Evolutionary conservation across 2,113 vertebrate species (phyloP), one percentile per base, ranked within the genome.

Genomic region (Microtus pennsylvanicus): DNA sequence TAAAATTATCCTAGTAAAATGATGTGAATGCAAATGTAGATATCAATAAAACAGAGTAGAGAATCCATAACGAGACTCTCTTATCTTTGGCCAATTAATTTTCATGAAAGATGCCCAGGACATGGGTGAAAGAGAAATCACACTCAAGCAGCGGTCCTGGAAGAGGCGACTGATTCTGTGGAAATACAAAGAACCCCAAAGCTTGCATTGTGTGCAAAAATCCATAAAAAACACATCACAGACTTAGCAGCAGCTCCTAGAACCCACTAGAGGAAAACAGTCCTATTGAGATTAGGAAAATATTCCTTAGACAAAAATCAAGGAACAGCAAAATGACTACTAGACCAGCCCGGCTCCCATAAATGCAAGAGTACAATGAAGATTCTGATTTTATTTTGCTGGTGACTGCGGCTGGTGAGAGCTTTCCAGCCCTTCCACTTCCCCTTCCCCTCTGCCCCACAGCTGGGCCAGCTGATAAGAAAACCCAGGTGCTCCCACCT

Each of bases 381-480:
- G 52, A 55, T 6, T 35, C 93, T 72, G 17, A 70, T 67, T 89
- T 42, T 16, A 17, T 89, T 95, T 55, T 81, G 16, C 80, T 87
- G 87, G 63, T 95, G 69, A n/a, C 47, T 83, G 89, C 90, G 81
- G 74, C n/a, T 83, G 63, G 42, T 72, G 80, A 91, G 82, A 91
- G 58, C 70, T 92, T 58, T 76, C 55, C 93, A 97, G 45, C 47
- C 35, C 67, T 85, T 58, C 24, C 42, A 35, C 47, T 93, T 90
- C 55, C 85, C 42, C 24, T 89, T 80, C 78, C 85, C 83, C 75
- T 93, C 75, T 87, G 63, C 47, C 77, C 83, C 11, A 87, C 92
- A 85, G 87, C 96, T 96, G 94, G 83, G 42, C 47, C 47, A 24
- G 78, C 75, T 91, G 96, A 94, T 95, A 95, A 95, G 95, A 91